These are phyloP conservation scores for Schizopygopsis pylzovi DNA, from an alignment of 2,797 vertebrate genomes.

Conservation along the genomic window DNA sequence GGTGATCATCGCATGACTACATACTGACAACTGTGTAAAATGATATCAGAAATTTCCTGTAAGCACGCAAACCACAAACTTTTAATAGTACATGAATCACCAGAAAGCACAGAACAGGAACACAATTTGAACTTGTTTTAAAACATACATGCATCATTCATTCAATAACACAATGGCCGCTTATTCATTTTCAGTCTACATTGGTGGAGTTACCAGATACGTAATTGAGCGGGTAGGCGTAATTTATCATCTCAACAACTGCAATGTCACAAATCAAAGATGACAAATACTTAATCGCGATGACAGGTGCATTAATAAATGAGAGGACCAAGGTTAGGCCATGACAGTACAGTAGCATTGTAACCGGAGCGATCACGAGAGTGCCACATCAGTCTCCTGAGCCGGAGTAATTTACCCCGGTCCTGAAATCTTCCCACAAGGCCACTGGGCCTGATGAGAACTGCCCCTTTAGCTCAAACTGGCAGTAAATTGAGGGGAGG, in stretches of 20 bases:
- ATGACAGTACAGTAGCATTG: slow-evolving; percentile 29
- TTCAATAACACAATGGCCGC: background rate
- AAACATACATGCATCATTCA: background rate
- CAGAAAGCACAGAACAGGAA: background rate
- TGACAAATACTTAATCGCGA: slow-evolving; percentile 41
- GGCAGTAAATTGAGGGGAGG: slow-evolving; percentile 49
- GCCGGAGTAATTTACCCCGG: slow-evolving; percentile 50
- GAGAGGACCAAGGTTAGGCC: slow-evolving; percentile 48
- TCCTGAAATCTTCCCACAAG: slow-evolving; percentile 49
- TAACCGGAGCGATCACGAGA: background rate
- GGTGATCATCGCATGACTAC: slow-evolving; percentile 36
- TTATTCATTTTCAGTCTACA: background rate
- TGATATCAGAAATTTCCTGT: slow-evolving; percentile 40
- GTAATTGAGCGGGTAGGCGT: slow-evolving; percentile 35
- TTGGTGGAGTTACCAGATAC: background rate
- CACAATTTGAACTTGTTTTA: background rate
- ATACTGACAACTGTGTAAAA: slow-evolving; percentile 41
- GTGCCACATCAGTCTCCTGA: slow-evolving; percentile 29
- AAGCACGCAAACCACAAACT: slow-evolving; percentile 10
- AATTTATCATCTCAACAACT: slow-evolving; percentile 31
- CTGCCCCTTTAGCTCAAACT: slow-evolving; percentile 36
- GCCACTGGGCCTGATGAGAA: slow-evolving; percentile 54
- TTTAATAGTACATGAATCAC: slow-evolving; percentile 18
- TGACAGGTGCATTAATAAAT: slow-evolving; percentile 51
- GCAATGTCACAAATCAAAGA: slow-evolving; percentile 43